Evolutionary conservation across 2,113 vertebrate genomes (phyloP).

Genomic region (Oncorhynchus tshawytscha): DNA sequence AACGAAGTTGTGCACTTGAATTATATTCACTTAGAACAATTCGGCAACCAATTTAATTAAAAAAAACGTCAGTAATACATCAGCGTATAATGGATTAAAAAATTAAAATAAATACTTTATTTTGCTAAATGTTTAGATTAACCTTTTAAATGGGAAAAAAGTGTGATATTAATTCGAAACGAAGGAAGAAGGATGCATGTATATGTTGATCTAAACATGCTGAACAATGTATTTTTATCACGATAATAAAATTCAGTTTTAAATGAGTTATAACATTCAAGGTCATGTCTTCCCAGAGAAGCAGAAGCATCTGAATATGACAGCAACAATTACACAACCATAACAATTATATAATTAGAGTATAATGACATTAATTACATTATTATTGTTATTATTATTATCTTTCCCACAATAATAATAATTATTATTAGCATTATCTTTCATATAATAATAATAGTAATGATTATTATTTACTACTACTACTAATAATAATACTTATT

Average conservation of each 20-base stretch:
- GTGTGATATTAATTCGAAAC: not conserved
- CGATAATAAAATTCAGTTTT: slow-evolving; percentile 55
- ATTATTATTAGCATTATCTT: too few relatives aligned
- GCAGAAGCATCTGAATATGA: slow-evolving; percentile 35
- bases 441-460: too few relatives aligned
- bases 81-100: not conserved
- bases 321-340: slow-evolving; percentile 14
- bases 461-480: too few relatives aligned
- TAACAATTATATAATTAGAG: too few relatives aligned
- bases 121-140: not conserved
- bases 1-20: too few relatives aligned
- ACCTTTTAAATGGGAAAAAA: not conserved
- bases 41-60: too few relatives aligned
- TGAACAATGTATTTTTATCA: slow-evolving; percentile 26
- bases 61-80: not conserved
- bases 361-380: too few relatives aligned
- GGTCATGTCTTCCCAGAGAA: slow-evolving; percentile 23
- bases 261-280: slow-evolving; percentile 43
- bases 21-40: too few relatives aligned
- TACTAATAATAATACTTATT: too few relatives aligned
- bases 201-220: not conserved
- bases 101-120: not conserved
- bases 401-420: too few relatives aligned
- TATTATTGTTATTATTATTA: too few relatives aligned
- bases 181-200: not conserved